A percentile compares a stretch with the other conserved stretches of the same genome.
Evolutionary conservation across 2,888 invertebrate species (phyloP).

Genomic region (Agonum fuliginosum): DNA sequence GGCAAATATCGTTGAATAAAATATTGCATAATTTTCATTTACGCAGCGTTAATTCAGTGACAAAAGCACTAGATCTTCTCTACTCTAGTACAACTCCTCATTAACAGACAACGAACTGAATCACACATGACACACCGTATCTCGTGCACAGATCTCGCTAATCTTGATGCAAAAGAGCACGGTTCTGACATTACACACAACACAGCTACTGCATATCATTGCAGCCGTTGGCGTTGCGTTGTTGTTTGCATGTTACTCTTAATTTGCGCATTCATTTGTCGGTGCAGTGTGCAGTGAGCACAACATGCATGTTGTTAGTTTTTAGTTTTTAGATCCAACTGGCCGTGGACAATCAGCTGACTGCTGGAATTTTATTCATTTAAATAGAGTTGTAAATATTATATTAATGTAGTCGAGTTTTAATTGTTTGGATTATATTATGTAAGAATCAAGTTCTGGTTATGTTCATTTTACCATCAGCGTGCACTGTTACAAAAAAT

Average conservation of each 20-base stretch:
- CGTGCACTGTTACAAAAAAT: no score
- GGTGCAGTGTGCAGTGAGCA: constrained; percentile 27
- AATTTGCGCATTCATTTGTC: constrained; percentile 38
- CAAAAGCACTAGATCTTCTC: neutral
- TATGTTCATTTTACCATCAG: no score
- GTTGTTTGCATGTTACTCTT: constrained; percentile 32
- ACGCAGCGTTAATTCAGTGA: no score
- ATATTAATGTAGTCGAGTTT: neutral
- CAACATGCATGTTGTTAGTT: constrained; percentile 9
- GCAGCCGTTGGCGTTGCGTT: neutral
- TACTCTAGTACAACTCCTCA: neutral
- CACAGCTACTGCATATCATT: constrained; percentile 27
- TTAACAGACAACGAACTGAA: neutral
- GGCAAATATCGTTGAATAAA: no score
- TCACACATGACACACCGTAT: neutral
- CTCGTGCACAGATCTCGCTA: neutral
- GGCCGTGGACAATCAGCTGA: constrained; percentile 21
- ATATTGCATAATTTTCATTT: no score
- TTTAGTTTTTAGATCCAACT: constrained; percentile 5
- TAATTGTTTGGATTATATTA: no score
- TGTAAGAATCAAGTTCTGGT: no score
- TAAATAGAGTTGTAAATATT: neutral
- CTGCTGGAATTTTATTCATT: neutral
- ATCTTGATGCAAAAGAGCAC: constrained; percentile 23
- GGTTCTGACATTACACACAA: constrained; percentile 17